These are phyloP conservation scores for Acanthopagrus latus DNA, from an alignment of 2,797 vertebrate genomes.

Conservation along the genomic window DNA sequence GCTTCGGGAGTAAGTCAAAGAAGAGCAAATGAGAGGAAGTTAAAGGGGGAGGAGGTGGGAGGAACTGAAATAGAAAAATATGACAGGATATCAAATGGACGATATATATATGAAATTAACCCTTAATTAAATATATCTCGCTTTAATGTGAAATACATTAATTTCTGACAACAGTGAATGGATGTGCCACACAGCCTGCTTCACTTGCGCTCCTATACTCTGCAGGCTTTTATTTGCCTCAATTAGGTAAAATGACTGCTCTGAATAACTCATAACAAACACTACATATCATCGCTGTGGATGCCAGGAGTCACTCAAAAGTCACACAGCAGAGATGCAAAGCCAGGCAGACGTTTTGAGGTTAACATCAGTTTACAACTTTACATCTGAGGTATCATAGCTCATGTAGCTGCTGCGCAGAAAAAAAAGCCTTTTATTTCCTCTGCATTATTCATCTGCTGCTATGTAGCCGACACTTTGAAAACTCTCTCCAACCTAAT, in stretches of 20 bases:
- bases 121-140: constrained; percentile 50
- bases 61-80: constrained; percentile 27
- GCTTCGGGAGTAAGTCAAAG: constrained; percentile 7
- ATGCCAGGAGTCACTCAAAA: constrained; percentile 15
- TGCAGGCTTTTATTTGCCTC: constrained; percentile 18
- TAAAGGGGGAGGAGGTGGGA: constrained; percentile 9
- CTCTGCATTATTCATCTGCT: constrained; percentile 76
- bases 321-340: constrained; percentile 1
- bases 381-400: constrained; percentile 63
- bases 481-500: constrained; percentile 50
- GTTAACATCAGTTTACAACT: constrained; percentile 48
- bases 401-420: constrained; percentile 49
- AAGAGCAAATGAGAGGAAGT: constrained; percentile 18
- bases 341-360: constrained; percentile 44
- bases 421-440: constrained; percentile 73
- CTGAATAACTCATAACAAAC: constrained; percentile 1
- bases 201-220: background rate
- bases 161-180: constrained; percentile 10
- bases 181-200: background rate
- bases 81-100: constrained; percentile 52
- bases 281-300: background rate
- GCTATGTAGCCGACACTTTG: constrained; percentile 71
- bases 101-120: constrained; percentile 58
- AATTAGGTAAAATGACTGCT: constrained; percentile 7
- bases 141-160: constrained; percentile 35